Base-by-base conservation (phyloP, 1,140 invertebrate genomes). In the Lanistes nyassanus region DNA sequence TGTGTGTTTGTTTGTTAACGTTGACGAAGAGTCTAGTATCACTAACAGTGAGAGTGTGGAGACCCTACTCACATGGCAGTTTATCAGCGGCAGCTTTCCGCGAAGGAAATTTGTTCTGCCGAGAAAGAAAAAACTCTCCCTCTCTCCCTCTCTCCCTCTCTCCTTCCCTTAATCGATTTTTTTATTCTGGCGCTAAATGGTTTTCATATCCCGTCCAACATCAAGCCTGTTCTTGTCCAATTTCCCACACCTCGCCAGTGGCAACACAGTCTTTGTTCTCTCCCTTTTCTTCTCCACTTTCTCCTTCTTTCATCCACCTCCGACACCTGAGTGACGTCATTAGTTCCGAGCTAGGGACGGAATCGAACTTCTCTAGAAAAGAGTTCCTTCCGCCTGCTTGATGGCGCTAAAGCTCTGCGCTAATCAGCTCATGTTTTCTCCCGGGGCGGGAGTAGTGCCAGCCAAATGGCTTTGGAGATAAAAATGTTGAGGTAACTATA, bases 301-400 rank as follows among this genome's bases (percentile, higher is more conserved):
- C 53, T 37, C 34, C 53, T n/a, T 29, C 36, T 58, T 58, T 51
- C 69, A 36, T 53, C 60, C 70, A 55, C 60, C 36, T 56, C 70
- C 36, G 19, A 21, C 42, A 72, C 70, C 70, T 72, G 70, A 29
- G 31, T 72, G 70, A 72, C 70, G 70, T 72, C 70, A 72, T 39
- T 47, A 62, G 56, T 55, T 72, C 55, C 70, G 70, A 60, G 68
- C 31, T 36, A 56, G 23, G n/a, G 34, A 55, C 31, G n/a, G 70
- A 72, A 72, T 42, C 55, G 70, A 72, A 72, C 70, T 72, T n/a
- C 55, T 2, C 31, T 34, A 36, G 36, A 72, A 72, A 72, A 72
- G 70, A 72, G 70, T 72, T 72, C 70, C 70, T 72, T 72, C 70
- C 70, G 70, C 37, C 56, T 58, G 70, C 16, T n/a, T 23, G 56